Evolutionary conservation across 2,113 vertebrate genomes (phyloP).

Genomic region (Emydura subglobosa): DNA sequence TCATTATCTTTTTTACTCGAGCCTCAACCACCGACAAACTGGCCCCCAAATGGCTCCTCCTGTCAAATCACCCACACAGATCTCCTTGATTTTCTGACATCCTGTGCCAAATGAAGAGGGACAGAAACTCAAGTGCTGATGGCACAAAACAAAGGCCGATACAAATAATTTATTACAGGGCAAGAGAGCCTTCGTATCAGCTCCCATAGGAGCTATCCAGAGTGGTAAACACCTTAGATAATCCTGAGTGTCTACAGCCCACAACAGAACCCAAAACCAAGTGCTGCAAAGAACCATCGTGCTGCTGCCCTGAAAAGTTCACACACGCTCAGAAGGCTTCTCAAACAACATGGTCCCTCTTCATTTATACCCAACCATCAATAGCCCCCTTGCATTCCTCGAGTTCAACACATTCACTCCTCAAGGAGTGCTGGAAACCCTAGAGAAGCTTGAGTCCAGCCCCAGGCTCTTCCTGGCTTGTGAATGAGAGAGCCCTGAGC

Average conservation of each 20-base stretch:
- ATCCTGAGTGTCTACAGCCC: background rate
- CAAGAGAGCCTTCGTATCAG: background rate
- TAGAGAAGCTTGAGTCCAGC: background rate
- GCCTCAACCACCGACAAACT: background rate
- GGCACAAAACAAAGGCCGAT: background rate
- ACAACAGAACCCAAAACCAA: background rate
- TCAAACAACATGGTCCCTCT: background rate
- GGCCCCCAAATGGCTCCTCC: background rate
- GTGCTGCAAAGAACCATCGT: background rate
- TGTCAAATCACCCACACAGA: background rate
- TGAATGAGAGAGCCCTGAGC: slow-evolving; percentile 3
- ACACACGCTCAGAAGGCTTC: rapidly evolving
- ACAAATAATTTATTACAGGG: background rate
- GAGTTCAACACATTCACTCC: background rate
- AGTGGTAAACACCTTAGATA: background rate
- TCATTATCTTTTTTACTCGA: background rate
- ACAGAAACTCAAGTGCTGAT: background rate
- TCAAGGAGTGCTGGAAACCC: background rate
- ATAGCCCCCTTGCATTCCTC: background rate
- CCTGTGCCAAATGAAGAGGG: rapidly evolving
- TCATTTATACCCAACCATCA: background rate
- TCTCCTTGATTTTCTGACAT: background rate
- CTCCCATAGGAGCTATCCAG: background rate
- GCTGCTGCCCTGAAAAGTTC: background rate
- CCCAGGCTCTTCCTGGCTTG: background rate